Evolutionary conservation across 2,797 vertebrate species (phyloP).

Genomic region (Somateria mollissima): DNA sequence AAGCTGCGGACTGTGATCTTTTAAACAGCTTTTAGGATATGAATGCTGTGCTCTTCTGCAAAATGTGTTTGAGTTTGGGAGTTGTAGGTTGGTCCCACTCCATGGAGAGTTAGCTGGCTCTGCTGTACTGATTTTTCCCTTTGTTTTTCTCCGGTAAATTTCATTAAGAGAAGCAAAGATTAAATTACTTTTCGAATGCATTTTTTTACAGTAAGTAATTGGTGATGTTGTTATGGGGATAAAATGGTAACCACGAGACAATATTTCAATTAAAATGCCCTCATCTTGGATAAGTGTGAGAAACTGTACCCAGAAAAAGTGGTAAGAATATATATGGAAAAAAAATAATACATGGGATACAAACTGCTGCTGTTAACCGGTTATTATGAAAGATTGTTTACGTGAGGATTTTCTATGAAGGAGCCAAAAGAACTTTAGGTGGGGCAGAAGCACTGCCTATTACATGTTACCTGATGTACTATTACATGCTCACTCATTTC

Average conservation of each 20-base stretch:
- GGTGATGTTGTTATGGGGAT: conserved; percentile 60
- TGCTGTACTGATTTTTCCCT: background rate
- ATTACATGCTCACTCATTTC: conserved; percentile 8
- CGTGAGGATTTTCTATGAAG: conserved; percentile 46
- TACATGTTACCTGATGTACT: conserved; percentile 52
- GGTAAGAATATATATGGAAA: background rate
- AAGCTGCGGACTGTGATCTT: background rate
- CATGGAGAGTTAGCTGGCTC: background rate
- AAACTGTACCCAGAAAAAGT: background rate
- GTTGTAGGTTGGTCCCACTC: background rate
- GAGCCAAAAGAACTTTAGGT: conserved; percentile 61
- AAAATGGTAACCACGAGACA: conserved; percentile 50
- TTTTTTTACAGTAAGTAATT: conserved; percentile 57
- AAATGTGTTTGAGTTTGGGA: background rate
- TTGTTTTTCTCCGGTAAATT: conserved; percentile 57
- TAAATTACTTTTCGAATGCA: conserved; percentile 64
- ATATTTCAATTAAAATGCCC: conserved; percentile 43
- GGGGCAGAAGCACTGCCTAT: conserved; percentile 59
- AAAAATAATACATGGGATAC: background rate
- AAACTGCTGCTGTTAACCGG: background rate
- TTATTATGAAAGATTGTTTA: conserved; percentile 59
- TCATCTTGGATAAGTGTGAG: conserved; percentile 28
- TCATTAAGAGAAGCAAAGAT: conserved; percentile 62
- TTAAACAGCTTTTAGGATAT: background rate
- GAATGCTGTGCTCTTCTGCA: background rate